These are phyloP conservation scores for Elaphurus davidianus DNA, from an alignment of 2,113 vertebrate species.

Conservation along the genomic window DNA sequence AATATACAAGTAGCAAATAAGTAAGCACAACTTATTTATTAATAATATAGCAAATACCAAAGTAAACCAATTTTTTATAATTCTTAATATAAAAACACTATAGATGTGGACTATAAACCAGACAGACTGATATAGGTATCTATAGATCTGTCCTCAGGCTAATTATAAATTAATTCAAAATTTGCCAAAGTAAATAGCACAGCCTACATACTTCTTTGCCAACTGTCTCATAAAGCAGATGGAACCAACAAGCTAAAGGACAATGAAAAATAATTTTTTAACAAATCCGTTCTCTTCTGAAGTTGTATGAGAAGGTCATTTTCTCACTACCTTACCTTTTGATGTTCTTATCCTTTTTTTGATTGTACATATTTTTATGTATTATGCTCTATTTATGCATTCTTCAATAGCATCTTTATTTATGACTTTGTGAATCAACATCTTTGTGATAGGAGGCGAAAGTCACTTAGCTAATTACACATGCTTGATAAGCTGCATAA, in stretches of 20 bases:
- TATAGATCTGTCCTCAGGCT: not conserved
- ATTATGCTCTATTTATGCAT: conserved; percentile 59
- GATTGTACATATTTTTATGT: conserved; percentile 41
- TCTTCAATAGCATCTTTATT: conserved; percentile 82
- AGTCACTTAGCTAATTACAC: conserved; percentile 87
- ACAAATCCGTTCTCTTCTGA: not conserved
- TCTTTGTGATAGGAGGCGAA: conserved; percentile 82
- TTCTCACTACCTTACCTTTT: conserved; percentile 34
- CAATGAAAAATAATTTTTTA: not conserved
- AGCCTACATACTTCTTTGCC: not conserved
- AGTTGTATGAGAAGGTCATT: conserved; percentile 35
- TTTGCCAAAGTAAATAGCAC: conserved; percentile 3
- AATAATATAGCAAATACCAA: conserved; percentile 4
- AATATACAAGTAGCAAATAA: not conserved
- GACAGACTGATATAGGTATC: not conserved
- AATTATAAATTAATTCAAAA: not conserved
- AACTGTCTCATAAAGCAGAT: not conserved
- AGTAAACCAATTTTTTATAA: not conserved
- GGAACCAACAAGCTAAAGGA: not conserved
- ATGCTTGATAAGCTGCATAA: conserved; percentile 83
- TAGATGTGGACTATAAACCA: not conserved
- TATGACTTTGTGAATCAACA: conserved; percentile 84
- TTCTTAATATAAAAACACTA: not conserved
- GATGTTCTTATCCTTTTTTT: conserved; percentile 42
- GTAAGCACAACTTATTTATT: not conserved